Evolutionary conservation across 53 echinoderm and acorn worm species (phyloP).

Genomic region (Henricia sp.): DNA sequence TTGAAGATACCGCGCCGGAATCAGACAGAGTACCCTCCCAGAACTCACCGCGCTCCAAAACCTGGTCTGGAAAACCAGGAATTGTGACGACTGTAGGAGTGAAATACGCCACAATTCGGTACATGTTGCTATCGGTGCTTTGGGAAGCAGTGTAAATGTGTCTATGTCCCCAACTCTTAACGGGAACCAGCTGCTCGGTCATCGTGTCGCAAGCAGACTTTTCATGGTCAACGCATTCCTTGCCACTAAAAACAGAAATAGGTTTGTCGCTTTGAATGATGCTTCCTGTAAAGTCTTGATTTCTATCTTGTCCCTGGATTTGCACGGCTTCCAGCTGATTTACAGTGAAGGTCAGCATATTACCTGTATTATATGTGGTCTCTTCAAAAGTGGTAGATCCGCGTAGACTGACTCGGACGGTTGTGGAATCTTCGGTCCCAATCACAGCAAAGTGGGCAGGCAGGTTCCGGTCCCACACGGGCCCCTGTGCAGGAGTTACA

Average conservation of each 20-base stretch:
- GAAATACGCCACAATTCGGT: constrained; percentile 43
- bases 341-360: constrained; percentile 27
- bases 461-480: too few species aligned
- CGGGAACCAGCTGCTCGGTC: constrained; percentile 43
- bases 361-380: constrained; percentile 17
- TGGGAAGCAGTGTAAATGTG: constrained; percentile 54
- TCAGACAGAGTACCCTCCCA: constrained; percentile 36
- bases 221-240: too few species aligned
- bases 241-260: too few species aligned
- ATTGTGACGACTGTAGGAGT: constrained; percentile 39
- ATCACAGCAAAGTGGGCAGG: too few species aligned
- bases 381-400: constrained; percentile 30
- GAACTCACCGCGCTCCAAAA: constrained; percentile 36
- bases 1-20: constrained; percentile 45
- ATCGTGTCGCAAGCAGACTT: constrained; percentile 52
- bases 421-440: too few species aligned
- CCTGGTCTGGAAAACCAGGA: not conserved
- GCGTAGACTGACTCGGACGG: too few species aligned
- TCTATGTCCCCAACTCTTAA: too few species aligned
- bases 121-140: constrained; percentile 26
- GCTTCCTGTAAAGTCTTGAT: constrained; percentile 60
- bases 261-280: too few species aligned
- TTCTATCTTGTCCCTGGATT: constrained; percentile 40
- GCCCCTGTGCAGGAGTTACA: too few species aligned
- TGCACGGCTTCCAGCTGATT: constrained; percentile 41